Evolutionary conservation across 2,888 invertebrate species (phyloP), one percentile per base, ranked within the genome.

Genomic region (Acronicta psi): DNA sequence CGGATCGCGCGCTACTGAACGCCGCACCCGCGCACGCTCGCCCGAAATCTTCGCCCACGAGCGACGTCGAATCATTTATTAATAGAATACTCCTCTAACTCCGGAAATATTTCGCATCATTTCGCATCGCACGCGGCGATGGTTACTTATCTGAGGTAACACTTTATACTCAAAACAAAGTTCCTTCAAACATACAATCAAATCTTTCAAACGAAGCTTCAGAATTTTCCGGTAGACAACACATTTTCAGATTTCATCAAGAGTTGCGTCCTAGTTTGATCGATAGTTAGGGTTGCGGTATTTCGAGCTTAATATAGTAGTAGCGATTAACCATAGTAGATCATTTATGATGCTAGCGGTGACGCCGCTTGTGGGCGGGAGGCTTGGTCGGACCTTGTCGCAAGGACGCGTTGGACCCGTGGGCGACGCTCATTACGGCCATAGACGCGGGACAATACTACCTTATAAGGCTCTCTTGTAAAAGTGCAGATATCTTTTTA

Each of bases 41-140:
- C 87, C 90, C 92, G 88, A 90, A 92, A 90, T 87, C 85, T 85
- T 92, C 93, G 93, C 94, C 94, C 94, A 93, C 93, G 89, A 87
- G 83, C 92, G 84, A 87, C 88, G 88, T 88, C 88, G 84, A 90
- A 92, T 91, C 90, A 88, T 88, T 88, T 94, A 94, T 94, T 93
- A 90, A 93, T 94, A 94, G 94, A 93, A 89, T 91, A 91, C 92
- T 93, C 89, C 90, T 89, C 89, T 88, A 90, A 94, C 93, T 93
- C 93, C 93, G 94, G 94, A 94, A 93, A 94, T 93, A 93, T 93
- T 94, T 94, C 91, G 94, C 94, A 91, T 92, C 91, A 92, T 91
- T 94, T 93, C 90, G 94, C 93, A 91, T 89, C 86, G 87, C 88
- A 90, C 84, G 87, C 88, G 78, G 84, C 81, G 73, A 81, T 81